These are phyloP conservation scores for Triops cancriformis DNA, from an alignment of 1,140 invertebrate species.

Conservation along the genomic window DNA sequence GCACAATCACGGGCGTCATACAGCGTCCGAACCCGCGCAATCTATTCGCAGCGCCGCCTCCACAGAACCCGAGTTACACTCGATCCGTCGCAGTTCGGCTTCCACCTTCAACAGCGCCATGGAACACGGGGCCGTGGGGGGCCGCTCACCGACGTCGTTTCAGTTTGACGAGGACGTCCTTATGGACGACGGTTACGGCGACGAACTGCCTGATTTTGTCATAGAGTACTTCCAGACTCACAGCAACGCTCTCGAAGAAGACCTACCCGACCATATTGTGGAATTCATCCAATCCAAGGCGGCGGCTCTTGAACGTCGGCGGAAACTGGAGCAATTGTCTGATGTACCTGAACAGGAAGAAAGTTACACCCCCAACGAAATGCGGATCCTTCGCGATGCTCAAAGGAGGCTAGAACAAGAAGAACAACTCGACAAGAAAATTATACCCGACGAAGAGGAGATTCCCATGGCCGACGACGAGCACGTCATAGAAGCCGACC, in stretches of 20 bases:
- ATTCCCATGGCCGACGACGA: background rate
- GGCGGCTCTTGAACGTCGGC: constrained; percentile 16
- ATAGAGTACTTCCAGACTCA: constrained; percentile 22
- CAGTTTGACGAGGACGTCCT: constrained; percentile 19
- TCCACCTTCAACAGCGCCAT: background rate
- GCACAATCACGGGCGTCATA: background rate
- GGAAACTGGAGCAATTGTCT: background rate
- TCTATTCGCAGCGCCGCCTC: background rate
- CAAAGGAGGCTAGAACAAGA: background rate
- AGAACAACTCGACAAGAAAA: background rate
- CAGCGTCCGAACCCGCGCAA: background rate
- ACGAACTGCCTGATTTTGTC: constrained; percentile 23
- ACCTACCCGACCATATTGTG: constrained; percentile 23
- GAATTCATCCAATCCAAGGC: constrained; percentile 23
- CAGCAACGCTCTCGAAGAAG: constrained; percentile 17
- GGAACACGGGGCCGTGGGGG: constrained; percentile 15
- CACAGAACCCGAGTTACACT: background rate
- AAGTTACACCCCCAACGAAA: background rate
- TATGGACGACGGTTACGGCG: constrained; percentile 12
- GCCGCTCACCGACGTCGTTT: background rate
- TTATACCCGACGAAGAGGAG: background rate
- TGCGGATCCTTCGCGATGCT: background rate
- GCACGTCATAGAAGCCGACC: background rate
- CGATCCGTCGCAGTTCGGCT: background rate
- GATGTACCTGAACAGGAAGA: background rate